These are phyloP conservation scores for Xyrichtys novacula DNA, from an alignment of 2,797 vertebrate genomes.

Conservation along the genomic window DNA sequence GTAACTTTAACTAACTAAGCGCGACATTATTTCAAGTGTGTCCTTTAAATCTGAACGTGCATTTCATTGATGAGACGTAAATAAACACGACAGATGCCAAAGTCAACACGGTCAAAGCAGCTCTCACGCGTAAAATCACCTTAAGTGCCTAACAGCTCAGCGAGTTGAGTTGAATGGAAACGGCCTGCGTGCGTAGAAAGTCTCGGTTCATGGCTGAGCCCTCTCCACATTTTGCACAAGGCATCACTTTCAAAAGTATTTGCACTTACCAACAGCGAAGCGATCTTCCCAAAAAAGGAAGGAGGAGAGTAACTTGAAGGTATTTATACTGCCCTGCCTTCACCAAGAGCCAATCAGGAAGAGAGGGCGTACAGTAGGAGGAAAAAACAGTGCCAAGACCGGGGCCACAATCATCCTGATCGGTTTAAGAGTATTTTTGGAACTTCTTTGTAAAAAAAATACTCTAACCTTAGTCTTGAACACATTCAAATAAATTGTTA, in stretches of 20 bases:
- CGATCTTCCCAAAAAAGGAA: constrained; percentile 51
- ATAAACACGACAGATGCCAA: neutral
- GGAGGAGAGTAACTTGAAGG: constrained; percentile 32
- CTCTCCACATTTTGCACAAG: neutral
- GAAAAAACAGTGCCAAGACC: constrained; percentile 46
- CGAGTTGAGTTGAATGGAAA: neutral
- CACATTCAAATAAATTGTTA: too few relatives aligned
- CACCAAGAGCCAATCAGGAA: constrained; percentile 72
- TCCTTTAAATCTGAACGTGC: neutral
- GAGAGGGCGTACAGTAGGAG: constrained; percentile 57
- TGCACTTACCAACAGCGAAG: constrained; percentile 34
- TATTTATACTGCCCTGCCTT: constrained; percentile 81
- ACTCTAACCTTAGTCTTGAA: neutral
- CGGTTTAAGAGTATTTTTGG: constrained; percentile 12
- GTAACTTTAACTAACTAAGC: neutral
- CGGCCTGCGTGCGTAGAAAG: rapidly evolving
- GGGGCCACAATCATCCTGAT: neutral
- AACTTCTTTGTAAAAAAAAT: neutral
- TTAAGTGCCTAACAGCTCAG: neutral
- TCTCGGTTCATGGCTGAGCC: neutral
- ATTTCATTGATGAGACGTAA: neutral
- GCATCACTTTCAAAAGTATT: neutral
- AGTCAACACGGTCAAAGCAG: neutral
- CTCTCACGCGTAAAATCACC: rapidly evolving
- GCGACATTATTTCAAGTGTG: neutral